Percentiles rank a stretch among this genome's conserved stretches.
These are phyloP conservation scores for Drosophila suboccidentalis DNA, from an alignment of 2,888 invertebrate genomes.

Conservation along the genomic window DNA sequence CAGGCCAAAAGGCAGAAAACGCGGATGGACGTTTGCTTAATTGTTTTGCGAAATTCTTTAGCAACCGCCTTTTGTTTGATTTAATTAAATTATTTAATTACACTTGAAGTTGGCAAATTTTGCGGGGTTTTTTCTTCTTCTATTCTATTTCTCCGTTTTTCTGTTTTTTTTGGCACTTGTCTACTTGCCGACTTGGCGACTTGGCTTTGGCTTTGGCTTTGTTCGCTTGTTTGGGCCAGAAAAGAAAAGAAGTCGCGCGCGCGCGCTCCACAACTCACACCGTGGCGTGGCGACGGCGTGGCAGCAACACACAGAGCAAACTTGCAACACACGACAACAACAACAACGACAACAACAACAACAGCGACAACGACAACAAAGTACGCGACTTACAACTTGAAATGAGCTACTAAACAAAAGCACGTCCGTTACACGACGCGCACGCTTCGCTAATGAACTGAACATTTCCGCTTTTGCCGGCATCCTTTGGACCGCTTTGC, in stretches of 20 bases:
- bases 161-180: conserved; percentile 9
- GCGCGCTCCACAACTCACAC: conserved; percentile 77
- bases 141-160: background rate
- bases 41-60: conserved; percentile 74
- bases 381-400: conserved; percentile 30
- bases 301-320: conserved; percentile 59
- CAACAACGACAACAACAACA: conserved; percentile 12
- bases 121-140: conserved; percentile 24
- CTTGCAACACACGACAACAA: conserved; percentile 40
- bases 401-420: conserved; percentile 28
- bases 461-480: conserved; percentile 82
- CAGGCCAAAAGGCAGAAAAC: conserved; percentile 6
- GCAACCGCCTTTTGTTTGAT: conserved; percentile 66
- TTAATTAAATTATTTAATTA: conserved; percentile 81
- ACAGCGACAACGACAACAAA: conserved; percentile 8
- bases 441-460: conserved; percentile 84
- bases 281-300: conserved; percentile 54
- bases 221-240: background rate
- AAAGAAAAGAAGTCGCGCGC: conserved; percentile 67
- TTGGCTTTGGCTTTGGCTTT: conserved; percentile 9
- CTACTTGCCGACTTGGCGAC: background rate
- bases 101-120: conserved; percentile 74
- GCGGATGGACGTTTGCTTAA: conserved; percentile 46
- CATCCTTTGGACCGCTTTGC: conserved; percentile 66
- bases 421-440: conserved; percentile 82